Conservation (phyloP, 2,888 invertebrate genomes). For the Ashinkailepas kermadecensis region DNA sequence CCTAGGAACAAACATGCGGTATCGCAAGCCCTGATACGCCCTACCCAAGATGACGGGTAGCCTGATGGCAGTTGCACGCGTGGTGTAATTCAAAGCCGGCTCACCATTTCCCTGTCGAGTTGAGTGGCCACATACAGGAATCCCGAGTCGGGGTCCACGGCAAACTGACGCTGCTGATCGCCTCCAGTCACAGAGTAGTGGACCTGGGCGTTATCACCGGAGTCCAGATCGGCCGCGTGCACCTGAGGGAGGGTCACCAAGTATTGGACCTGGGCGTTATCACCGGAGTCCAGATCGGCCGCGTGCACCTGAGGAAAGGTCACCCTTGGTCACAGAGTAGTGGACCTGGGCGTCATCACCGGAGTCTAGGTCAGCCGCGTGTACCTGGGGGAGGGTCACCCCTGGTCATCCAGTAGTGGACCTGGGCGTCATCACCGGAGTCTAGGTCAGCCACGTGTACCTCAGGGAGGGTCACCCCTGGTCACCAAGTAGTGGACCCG, state of each 20-base stretch:
- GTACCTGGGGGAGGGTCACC: conserved; percentile 47
- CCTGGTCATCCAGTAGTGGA: conserved; percentile 71
- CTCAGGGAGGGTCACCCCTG: conserved; percentile 45
- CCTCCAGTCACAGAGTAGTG: conserved; percentile 68
- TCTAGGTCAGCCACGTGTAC: conserved; percentile 86
- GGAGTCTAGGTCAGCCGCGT: conserved; percentile 68
- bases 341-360: conserved; percentile 67
- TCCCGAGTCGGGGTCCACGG: conserved; percentile 66
- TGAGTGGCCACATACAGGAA: conserved; percentile 62
- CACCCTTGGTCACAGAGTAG: conserved; percentile 60
- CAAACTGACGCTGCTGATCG: conserved; percentile 67
- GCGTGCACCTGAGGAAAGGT: conserved; percentile 60
- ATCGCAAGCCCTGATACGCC: too few relatives aligned
- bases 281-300: conserved; percentile 74
- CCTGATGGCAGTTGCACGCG: too few relatives aligned
- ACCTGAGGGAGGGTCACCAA: conserved; percentile 57
- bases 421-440: conserved; percentile 67
- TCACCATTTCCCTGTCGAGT: conserved; percentile 72
- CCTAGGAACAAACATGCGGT: too few relatives aligned
- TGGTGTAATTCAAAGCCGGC: neutral
- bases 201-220: conserved; percentile 68
- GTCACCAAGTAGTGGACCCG: conserved; percentile 68
- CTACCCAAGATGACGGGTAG: too few relatives aligned
- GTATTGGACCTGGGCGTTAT: conserved; percentile 72
- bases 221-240: conserved; percentile 80